A percentile compares a stretch with the other conserved stretches of the same genome.
Evolutionary conservation across 2,888 invertebrate species (phyloP).

Genomic region (Theretra japonica): DNA sequence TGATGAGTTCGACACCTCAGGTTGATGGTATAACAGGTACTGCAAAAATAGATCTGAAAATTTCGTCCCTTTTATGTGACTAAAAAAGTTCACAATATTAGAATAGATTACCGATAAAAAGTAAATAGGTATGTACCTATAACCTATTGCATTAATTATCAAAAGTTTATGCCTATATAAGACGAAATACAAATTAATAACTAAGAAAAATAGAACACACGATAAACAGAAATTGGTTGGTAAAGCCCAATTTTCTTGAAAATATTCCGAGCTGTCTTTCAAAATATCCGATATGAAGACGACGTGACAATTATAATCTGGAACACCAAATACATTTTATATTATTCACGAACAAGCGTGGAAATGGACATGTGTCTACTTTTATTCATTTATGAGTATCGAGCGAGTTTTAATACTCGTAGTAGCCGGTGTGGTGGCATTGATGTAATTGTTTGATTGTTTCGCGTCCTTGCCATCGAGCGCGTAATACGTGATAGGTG

Average conservation of each 20-base stretch:
- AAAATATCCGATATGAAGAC: background rate
- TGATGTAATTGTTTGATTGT: conserved; percentile 27
- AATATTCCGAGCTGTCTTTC: background rate
- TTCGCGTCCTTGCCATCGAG: conserved; percentile 24
- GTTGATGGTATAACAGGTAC: no score
- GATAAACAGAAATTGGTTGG: no score
- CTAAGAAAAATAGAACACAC: no score
- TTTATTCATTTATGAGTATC: conserved; percentile 13
- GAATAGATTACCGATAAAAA: no score
- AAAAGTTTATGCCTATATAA: no score
- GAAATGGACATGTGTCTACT: background rate
- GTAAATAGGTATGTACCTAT: no score
- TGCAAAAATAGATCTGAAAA: no score
- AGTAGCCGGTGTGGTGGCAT: conserved; percentile 18
- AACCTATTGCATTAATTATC: no score
- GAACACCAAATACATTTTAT: no score
- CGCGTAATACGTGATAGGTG: conserved; percentile 1
- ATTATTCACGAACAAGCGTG: background rate
- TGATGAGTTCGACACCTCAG: background rate
- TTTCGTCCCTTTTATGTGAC: no score
- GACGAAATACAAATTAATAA: no score
- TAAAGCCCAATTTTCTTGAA: background rate
- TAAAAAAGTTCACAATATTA: no score
- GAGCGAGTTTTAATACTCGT: conserved; percentile 28
- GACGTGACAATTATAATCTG: background rate